A percentile compares a stretch with the other conserved stretches of the same genome.
Conservation (phyloP, 2,797 vertebrate genomes). For the Pangasius larnaudii region DNA sequence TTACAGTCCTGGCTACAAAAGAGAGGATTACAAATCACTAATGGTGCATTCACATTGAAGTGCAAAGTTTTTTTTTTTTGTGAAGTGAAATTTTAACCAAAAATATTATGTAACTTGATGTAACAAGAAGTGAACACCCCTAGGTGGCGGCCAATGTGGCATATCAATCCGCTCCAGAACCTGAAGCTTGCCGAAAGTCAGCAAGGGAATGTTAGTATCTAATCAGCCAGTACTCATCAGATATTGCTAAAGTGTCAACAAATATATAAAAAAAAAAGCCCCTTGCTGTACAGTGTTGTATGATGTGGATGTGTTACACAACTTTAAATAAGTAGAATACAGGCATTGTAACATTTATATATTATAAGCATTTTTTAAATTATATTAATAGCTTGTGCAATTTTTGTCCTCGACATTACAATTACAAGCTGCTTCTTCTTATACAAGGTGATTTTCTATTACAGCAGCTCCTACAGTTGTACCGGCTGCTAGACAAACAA, state of each 20-base stretch:
- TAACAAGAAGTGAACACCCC: too few relatives aligned
- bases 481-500: too few relatives aligned
- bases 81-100: not conserved
- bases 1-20: not conserved
- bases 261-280: not conserved
- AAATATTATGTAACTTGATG: too few relatives aligned
- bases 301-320: not conserved
- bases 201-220: not conserved
- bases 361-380: too few relatives aligned
- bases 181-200: not conserved
- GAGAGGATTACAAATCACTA: not conserved
- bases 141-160: too few relatives aligned
- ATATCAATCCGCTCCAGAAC: too few relatives aligned
- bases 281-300: not conserved
- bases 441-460: too few relatives aligned
- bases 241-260: not conserved
- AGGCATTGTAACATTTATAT: too few relatives aligned
- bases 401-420: too few relatives aligned
- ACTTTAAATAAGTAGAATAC: too few relatives aligned
- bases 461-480: too few relatives aligned
- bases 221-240: not conserved
- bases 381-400: too few relatives aligned
- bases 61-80: not conserved
- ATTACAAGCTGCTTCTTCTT: not conserved
- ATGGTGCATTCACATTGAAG: not conserved